These are phyloP conservation scores for Trachops cirrhosus DNA, from an alignment of 2,797 vertebrate genomes.

Conservation along the genomic window DNA sequence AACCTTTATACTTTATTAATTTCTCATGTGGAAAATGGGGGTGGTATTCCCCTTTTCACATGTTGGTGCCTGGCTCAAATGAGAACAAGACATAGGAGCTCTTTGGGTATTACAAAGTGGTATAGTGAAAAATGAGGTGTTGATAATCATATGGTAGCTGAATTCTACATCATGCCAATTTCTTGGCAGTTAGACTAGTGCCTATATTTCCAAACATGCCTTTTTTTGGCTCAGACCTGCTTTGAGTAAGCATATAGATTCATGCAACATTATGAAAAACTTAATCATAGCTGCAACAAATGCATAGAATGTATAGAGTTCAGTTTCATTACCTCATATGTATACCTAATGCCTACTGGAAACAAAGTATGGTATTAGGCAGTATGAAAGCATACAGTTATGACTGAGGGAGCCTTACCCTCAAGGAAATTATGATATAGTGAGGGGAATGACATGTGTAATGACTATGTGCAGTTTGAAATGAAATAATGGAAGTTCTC, in stretches of 20 bases:
- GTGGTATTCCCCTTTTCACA: not conserved
- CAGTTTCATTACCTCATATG: not conserved
- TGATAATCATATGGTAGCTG: not conserved
- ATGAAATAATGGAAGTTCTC: not conserved
- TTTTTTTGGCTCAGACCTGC: constrained; percentile 1
- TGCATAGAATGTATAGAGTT: not conserved
- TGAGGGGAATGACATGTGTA: not conserved
- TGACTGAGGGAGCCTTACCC: not conserved
- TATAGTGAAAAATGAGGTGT: not conserved
- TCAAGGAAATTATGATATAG: constrained; percentile 24
- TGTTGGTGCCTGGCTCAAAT: not conserved
- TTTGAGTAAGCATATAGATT: not conserved
- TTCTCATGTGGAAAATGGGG: not conserved
- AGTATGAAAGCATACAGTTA: not conserved
- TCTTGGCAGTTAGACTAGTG: constrained; percentile 9
- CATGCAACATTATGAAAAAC: constrained; percentile 21
- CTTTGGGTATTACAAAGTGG: not conserved
- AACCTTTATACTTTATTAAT: constrained; percentile 27
- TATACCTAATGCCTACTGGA: not conserved
- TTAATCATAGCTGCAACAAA: not conserved
- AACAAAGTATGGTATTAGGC: not conserved
- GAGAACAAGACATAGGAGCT: not conserved
- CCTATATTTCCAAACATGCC: constrained; percentile 11
- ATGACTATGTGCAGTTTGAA: not conserved
- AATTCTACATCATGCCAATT: not conserved